These are phyloP conservation scores for Galendromus occidentalis DNA, from an alignment of 1,140 invertebrate species.

Conservation along the genomic window DNA sequence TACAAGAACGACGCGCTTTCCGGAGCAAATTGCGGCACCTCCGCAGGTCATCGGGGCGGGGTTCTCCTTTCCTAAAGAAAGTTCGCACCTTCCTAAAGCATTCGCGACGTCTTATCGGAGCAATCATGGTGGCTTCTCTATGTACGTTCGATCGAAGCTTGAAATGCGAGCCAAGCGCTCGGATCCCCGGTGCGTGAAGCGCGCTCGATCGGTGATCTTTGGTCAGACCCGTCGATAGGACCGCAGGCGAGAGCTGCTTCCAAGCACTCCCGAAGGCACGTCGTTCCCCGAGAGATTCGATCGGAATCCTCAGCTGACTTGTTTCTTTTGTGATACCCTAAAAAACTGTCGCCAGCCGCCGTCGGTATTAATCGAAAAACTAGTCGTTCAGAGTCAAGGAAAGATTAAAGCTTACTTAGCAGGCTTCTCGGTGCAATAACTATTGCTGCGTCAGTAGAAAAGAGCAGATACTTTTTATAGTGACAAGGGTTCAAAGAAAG, in stretches of 20 bases:
- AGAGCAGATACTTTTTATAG: too few species aligned
- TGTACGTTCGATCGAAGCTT: not conserved
- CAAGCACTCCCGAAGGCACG: not conserved
- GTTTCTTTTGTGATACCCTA: conserved; percentile 5
- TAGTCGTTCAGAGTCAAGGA: too few species aligned
- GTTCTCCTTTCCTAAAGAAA: not conserved
- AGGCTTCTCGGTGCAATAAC: too few species aligned
- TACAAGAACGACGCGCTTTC: not conserved
- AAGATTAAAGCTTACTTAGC: too few species aligned
- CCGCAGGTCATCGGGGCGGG: not conserved
- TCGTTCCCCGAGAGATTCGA: not conserved
- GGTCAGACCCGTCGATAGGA: not conserved
- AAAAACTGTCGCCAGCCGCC: too few species aligned
- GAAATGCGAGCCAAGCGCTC: not conserved
- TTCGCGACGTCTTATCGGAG: not conserved
- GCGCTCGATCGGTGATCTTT: not conserved
- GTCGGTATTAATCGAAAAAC: too few species aligned
- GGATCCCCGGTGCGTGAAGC: not conserved
- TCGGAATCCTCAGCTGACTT: not conserved
- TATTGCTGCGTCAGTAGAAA: too few species aligned
- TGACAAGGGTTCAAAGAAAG: too few species aligned
- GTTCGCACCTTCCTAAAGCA: not conserved
- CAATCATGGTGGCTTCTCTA: not conserved
- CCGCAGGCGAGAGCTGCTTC: not conserved
- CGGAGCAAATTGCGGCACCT: not conserved